Conservation (phyloP, 2,797 vertebrate species). For the Anguilla pacifica region DNA sequence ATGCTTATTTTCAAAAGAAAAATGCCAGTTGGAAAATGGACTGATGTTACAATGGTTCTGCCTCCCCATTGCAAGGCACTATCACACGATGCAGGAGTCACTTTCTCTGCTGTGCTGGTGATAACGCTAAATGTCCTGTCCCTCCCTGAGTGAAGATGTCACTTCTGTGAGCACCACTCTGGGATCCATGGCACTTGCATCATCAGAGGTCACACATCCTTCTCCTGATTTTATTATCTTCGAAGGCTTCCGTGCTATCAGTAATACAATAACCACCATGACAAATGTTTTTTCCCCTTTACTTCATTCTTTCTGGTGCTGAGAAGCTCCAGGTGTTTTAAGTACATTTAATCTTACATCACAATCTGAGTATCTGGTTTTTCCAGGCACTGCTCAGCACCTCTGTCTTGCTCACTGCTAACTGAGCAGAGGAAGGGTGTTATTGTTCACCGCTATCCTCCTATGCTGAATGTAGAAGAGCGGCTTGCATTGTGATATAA, state of each 20-base stretch:
- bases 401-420: background rate
- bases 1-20: conserved; percentile 9
- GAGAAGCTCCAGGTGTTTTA: background rate
- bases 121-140: conserved; percentile 29
- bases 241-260: conserved; percentile 9
- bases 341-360: background rate
- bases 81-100: conserved; percentile 18
- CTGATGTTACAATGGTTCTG: background rate
- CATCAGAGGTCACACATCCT: background rate
- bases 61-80: conserved; percentile 3
- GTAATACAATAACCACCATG: background rate
- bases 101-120: background rate
- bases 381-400: background rate
- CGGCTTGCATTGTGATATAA: background rate
- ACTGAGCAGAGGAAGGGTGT: background rate
- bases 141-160: conserved; percentile 25
- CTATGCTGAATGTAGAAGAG: background rate
- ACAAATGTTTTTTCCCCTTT: background rate
- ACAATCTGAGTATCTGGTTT: background rate
- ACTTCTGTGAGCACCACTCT: background rate
- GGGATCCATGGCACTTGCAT: background rate
- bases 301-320: background rate
- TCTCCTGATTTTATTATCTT: conserved; percentile 12
- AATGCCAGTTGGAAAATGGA: background rate
- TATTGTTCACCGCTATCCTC: background rate